These are phyloP conservation scores for Philonicus albiceps DNA, from an alignment of 2,888 invertebrate species.

Conservation along the genomic window DNA sequence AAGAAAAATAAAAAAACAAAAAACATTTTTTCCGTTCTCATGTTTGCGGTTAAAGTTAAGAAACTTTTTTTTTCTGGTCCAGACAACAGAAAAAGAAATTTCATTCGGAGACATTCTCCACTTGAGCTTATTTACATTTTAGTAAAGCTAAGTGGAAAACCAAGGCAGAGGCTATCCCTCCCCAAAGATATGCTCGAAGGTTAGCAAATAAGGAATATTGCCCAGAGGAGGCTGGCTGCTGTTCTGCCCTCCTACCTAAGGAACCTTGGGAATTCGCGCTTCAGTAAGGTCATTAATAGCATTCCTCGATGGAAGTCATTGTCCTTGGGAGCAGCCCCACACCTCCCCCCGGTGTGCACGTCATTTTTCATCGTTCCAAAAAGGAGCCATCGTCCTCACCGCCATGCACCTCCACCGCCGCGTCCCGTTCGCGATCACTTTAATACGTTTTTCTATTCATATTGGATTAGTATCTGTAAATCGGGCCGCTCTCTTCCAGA, in stretches of 20 bases:
- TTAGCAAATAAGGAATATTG: not conserved
- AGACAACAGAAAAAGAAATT: not conserved
- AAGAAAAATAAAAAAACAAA: not conserved
- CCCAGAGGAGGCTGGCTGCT: not conserved
- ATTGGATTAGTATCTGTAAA: constrained; percentile 27
- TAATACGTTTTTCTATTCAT: constrained; percentile 19
- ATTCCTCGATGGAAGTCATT: constrained; percentile 18
- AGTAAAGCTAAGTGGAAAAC: not conserved
- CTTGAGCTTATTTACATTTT: not conserved
- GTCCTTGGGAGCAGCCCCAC: not conserved
- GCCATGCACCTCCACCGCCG: not conserved
- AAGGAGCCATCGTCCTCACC: not conserved
- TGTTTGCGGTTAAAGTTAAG: not conserved
- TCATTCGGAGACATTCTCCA: not conserved
- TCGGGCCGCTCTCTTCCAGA: not conserved
- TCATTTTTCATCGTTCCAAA: not conserved
- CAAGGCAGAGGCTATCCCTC: not conserved
- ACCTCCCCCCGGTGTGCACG: not conserved
- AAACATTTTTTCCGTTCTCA: not conserved
- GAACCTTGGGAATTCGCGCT: not conserved
- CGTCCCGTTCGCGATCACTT: not conserved
- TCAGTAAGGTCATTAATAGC: constrained; percentile 6
- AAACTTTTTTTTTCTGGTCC: not conserved
- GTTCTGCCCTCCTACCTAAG: not conserved
- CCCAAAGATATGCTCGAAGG: not conserved